These are phyloP conservation scores for Escarpia spicata DNA, from an alignment of 2,888 invertebrate species.

Conservation along the genomic window DNA sequence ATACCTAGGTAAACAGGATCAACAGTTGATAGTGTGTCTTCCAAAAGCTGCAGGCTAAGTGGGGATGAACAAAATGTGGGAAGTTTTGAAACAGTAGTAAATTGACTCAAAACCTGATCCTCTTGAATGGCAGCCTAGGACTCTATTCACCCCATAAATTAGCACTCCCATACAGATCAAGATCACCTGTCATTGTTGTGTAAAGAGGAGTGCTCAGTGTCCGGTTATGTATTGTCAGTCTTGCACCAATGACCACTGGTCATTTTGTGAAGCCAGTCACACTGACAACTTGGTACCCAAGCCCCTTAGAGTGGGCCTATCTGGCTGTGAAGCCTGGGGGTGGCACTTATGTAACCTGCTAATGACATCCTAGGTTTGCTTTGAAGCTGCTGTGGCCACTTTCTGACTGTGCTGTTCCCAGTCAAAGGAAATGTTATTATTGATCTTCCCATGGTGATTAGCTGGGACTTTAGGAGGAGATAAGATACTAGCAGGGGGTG, in stretches of 20 bases:
- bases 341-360: background rate
- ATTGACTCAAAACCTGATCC: background rate
- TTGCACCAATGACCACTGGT: background rate
- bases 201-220: background rate
- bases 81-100: no score
- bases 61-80: no score
- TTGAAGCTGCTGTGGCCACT: conserved; percentile 9
- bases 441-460: background rate
- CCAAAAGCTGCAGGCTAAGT: no score
- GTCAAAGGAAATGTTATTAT: background rate
- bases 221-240: background rate
- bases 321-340: background rate
- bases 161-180: background rate
- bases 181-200: background rate
- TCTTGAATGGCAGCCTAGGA: no score
- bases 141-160: no score
- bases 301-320: background rate
- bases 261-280: background rate
- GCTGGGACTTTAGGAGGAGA: background rate
- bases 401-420: background rate
- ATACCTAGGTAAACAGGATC: no score
- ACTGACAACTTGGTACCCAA: background rate
- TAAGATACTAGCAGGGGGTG: background rate
- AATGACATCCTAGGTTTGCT: background rate
- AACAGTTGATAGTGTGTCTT: no score